Conservation (phyloP, 37 sponge, comb jelly and placozoan species). For the Mnemiopsis leidyi region DNA sequence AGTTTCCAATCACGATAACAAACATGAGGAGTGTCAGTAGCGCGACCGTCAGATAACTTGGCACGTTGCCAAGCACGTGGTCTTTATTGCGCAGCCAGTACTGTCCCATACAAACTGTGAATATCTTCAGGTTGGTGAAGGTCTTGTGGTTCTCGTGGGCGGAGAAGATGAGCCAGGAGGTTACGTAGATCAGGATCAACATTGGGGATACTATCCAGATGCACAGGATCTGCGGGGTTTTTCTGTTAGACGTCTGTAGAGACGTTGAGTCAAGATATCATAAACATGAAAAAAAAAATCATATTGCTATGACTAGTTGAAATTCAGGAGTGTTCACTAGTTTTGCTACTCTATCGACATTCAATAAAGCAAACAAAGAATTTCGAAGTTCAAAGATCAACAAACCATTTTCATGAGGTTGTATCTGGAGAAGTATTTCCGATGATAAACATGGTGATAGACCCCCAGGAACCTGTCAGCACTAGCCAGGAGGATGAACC, state of each 20-base stretch:
- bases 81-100: slow-evolving; percentile 3
- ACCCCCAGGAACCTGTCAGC: slow-evolving; percentile 55
- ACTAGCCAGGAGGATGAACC: slow-evolving; percentile 50
- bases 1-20: slow-evolving; percentile 12
- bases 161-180: slow-evolving; percentile 17
- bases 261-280: too few relatives aligned
- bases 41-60: not conserved
- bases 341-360: too few relatives aligned
- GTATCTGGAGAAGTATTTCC: slow-evolving; percentile 42
- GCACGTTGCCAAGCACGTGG: slow-evolving; percentile 16
- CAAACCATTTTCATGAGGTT: slow-evolving; percentile 56
- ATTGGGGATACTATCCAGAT: slow-evolving; percentile 36
- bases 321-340: too few relatives aligned
- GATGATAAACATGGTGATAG: slow-evolving; percentile 35
- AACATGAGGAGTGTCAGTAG: slow-evolving; percentile 8
- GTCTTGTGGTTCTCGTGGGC: not conserved
- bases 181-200: not conserved
- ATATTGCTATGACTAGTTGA: too few relatives aligned
- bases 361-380: too few relatives aligned
- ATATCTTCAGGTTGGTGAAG: slow-evolving; percentile 15
- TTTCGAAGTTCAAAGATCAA: too few relatives aligned
- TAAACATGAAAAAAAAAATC: too few relatives aligned
- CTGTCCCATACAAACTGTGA: slow-evolving; percentile 50
- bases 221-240: slow-evolving; percentile 8
- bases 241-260: too few relatives aligned